A percentile compares a stretch with the other conserved stretches of the same genome.
Conservation (phyloP, 2,113 vertebrate genomes). For the Rhynchomys soricoides region DNA sequence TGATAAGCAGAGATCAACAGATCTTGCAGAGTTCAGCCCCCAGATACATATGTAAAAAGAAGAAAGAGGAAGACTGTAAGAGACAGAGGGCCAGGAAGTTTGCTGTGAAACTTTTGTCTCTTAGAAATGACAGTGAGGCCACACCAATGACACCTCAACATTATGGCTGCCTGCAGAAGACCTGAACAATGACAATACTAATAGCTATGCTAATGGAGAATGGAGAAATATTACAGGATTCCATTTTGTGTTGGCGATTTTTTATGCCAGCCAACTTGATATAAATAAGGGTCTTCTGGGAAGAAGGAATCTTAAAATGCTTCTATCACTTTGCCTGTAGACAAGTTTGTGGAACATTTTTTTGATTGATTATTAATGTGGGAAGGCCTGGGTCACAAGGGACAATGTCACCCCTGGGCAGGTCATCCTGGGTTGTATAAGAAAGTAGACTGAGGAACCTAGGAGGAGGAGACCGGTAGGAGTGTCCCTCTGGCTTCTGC, state of each 20-base stretch:
- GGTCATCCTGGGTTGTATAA: not conserved
- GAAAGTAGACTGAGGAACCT: not conserved
- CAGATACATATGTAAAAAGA: not conserved
- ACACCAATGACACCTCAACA: not conserved
- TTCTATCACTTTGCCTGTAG: not conserved
- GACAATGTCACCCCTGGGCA: not conserved
- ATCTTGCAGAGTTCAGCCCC: not conserved
- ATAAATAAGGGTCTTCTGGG: not conserved
- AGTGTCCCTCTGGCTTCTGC: not conserved
- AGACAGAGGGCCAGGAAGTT: not conserved
- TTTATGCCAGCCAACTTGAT: not conserved
- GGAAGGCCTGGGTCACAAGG: not conserved
- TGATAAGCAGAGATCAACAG: not conserved
- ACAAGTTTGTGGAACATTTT: not conserved
- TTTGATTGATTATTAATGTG: not conserved
- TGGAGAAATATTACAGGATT: not conserved
- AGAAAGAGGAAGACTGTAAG: not conserved
- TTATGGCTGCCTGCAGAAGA: not conserved
- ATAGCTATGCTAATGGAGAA: not conserved
- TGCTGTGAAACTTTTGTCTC: not conserved
- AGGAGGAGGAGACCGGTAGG: not conserved
- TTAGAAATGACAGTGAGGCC: not conserved
- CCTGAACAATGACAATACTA: not conserved
- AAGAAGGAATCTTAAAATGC: not conserved
- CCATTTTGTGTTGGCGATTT: not conserved